Evolutionary conservation across 2,113 vertebrate species (phyloP).

Genomic region (Addax nasomaculatus): DNA sequence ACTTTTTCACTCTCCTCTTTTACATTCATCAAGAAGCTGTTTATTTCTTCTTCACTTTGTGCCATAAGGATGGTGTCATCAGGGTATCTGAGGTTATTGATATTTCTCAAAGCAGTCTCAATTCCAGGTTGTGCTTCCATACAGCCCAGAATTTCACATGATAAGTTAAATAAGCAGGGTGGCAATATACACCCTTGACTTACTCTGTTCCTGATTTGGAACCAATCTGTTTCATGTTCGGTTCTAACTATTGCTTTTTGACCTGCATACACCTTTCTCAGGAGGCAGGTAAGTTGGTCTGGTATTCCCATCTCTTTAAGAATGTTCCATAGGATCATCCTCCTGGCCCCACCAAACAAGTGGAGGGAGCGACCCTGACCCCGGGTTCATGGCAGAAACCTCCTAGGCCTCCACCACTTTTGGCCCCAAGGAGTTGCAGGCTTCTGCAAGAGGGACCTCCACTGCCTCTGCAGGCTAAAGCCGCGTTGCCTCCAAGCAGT

Average conservation of each 20-base stretch:
- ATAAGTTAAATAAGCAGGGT: not conserved
- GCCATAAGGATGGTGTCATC: not conserved
- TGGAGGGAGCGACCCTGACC: not conserved
- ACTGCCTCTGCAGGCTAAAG: conserved; percentile 46
- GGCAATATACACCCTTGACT: not conserved
- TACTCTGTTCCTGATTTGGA: not conserved
- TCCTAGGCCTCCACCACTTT: not conserved
- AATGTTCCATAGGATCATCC: not conserved
- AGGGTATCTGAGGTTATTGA: not conserved
- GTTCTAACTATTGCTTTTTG: not conserved
- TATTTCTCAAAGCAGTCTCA: not conserved
- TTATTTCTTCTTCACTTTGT: not conserved
- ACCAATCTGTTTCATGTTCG: fast-evolving
- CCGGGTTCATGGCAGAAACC: conserved; percentile 49
- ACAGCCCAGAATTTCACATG: not conserved
- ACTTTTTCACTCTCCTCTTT: not conserved
- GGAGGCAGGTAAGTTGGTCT: not conserved
- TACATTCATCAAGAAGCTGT: not conserved
- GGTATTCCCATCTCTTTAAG: not conserved
- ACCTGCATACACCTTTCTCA: not conserved
- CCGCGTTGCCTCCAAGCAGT: not conserved
- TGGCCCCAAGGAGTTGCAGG: not conserved
- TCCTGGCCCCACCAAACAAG: not conserved
- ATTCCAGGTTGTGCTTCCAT: not conserved
- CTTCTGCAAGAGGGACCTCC: conserved; percentile 22